Evolutionary conservation across 2,797 vertebrate genomes (phyloP).

Genomic region (Scarus forsteni): DNA sequence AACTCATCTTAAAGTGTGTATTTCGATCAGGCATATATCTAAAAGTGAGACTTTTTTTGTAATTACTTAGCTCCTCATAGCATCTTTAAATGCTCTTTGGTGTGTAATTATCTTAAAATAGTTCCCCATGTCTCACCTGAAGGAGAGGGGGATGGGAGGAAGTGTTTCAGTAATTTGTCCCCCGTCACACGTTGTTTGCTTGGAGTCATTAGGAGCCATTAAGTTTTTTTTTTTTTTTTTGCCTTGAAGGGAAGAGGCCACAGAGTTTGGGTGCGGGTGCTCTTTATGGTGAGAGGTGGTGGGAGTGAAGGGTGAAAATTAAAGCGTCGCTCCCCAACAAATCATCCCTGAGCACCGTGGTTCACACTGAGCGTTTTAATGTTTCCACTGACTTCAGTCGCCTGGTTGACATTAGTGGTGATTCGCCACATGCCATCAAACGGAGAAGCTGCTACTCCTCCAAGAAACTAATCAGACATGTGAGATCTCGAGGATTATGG

Average conservation of each 20-base stretch:
- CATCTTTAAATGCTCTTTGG: no score
- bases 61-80: no score
- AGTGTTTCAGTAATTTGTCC: slow-evolving; percentile 81
- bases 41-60: no score
- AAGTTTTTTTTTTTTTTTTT: slow-evolving; percentile 52
- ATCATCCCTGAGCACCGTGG: slow-evolving; percentile 61
- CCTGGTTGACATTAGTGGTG: slow-evolving; percentile 79
- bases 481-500: slow-evolving; percentile 67
- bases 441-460: slow-evolving; percentile 64
- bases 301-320: slow-evolving; percentile 73
- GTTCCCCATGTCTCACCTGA: slow-evolving; percentile 76
- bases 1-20: no score
- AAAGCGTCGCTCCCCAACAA: slow-evolving; percentile 75
- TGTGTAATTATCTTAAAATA: no score
- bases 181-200: slow-evolving; percentile 81
- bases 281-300: slow-evolving; percentile 32
- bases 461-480: slow-evolving; percentile 70
- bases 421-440: slow-evolving; percentile 69
- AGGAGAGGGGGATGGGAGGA: slow-evolving; percentile 51
- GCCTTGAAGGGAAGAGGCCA: slow-evolving; percentile 72
- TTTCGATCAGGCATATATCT: no score
- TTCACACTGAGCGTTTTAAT: slow-evolving; percentile 66
- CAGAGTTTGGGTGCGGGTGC: slow-evolving; percentile 62
- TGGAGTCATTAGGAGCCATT: slow-evolving; percentile 81
- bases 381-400: slow-evolving; percentile 64